Percentiles rank a stretch among this genome's conserved stretches.
Conservation (phyloP, 2,797 vertebrate species). For the Kryptolebias ocellatus region DNA sequence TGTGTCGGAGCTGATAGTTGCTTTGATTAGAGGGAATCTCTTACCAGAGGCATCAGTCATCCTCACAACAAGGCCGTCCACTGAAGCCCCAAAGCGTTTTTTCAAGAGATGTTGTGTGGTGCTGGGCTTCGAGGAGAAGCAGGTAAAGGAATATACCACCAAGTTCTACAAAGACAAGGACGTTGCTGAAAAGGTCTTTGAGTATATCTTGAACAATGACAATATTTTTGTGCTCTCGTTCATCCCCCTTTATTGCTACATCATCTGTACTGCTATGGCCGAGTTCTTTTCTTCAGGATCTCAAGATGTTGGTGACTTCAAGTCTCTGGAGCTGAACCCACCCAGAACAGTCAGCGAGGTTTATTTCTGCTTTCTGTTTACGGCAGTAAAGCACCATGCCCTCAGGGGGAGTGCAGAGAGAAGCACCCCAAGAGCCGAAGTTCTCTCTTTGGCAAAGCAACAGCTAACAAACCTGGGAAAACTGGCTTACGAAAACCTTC, state of each 20-base stretch:
- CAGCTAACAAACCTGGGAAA: slow-evolving; percentile 69
- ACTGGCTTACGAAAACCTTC: slow-evolving; percentile 71
- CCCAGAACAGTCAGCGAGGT: slow-evolving; percentile 79
- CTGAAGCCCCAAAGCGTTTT: slow-evolving; percentile 57
- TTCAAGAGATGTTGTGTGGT: slow-evolving; percentile 76
- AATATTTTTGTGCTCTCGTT: slow-evolving; percentile 75
- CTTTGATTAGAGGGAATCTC: slow-evolving; percentile 72
- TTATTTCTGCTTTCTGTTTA: slow-evolving; percentile 74
- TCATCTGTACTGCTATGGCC: slow-evolving; percentile 75
- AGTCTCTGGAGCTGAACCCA: slow-evolving; percentile 64
- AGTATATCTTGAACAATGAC: slow-evolving; percentile 73
- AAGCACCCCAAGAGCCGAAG: slow-evolving; percentile 34
- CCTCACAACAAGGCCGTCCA: slow-evolving; percentile 73
- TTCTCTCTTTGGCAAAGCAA: slow-evolving; percentile 62
- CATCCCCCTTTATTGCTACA: slow-evolving; percentile 81
- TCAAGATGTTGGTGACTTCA: slow-evolving; percentile 14
- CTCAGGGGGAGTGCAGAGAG: slow-evolving; percentile 48
- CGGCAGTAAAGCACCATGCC: slow-evolving; percentile 71
- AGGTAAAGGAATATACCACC: slow-evolving; percentile 72
- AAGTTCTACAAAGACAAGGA: slow-evolving; percentile 69
- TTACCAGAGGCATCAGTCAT: slow-evolving; percentile 65
- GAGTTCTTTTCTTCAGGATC: slow-evolving; percentile 66
- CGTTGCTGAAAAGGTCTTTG: slow-evolving; percentile 63
- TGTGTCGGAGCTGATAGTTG: slow-evolving; percentile 68
- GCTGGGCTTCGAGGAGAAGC: slow-evolving; percentile 76